Base-by-base conservation (phyloP, 2,888 invertebrate genomes). In the Lamellibrachia satsuma region DNA sequence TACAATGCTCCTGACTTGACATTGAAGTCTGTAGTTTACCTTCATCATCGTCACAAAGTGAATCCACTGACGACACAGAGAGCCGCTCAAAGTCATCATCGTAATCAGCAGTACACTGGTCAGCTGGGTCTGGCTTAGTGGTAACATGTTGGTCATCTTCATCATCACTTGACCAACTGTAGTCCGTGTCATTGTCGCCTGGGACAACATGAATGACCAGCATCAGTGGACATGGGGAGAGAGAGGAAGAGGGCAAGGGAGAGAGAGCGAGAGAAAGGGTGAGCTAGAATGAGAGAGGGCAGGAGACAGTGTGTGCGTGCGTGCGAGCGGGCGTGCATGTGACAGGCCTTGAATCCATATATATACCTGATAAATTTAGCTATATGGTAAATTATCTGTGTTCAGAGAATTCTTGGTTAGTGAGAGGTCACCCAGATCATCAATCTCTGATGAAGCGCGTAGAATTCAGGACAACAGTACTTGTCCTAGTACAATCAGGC, bases 131-230 rank as follows among this genome's bases (percentile, higher is more conserved):
- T 75, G 75, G 22, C 75, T 75, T 75, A 22, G 75, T 15, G 75
- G 75, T n/a, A 75, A 6, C n/a, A n/a, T 22, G 22, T n/a, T 22
- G 75, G 75, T 75, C 15, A 22, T 75, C 75, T 75, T 75, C 75
- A 75, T 75, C 75, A 22, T 75, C 75, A 75, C 75, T 75, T 75
- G 75, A 75, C 75, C 75, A 75, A 6, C 22, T 75, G 75, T 75
- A 75, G 75, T 75, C 75, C 22, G 75, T 22, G 75, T 75, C 75
- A 75, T 75, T 75, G 75, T 75, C 75, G n/a, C 75, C 75, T 75
- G 75, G 22, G 39, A 39, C 75, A 75, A 75, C 22, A 75, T 75
- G 22, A 75, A n/a, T 75, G 75, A 75, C 75, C 75, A 75, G 75
- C n/a, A 22, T 75, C 75, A 75, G 75, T 22, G 39, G 39, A 39